A percentile compares a stretch with the other conserved stretches of the same genome.
Conservation (phyloP, 2,797 vertebrate species). For the Cossypha heuglini region DNA sequence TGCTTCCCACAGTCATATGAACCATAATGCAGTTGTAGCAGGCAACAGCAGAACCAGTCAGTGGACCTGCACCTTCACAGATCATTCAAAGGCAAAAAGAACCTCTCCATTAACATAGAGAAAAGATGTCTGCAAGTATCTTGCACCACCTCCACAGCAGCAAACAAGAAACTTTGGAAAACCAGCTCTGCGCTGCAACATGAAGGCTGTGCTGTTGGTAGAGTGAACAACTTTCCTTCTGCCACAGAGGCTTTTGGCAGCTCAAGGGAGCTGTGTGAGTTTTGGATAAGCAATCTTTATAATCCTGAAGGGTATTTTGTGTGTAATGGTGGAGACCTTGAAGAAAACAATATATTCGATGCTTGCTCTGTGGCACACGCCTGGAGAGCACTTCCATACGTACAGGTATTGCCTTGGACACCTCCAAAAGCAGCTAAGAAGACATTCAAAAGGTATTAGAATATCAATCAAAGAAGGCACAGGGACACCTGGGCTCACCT, state of each 20-base stretch:
- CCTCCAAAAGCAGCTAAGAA: neutral
- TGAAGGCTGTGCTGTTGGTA: neutral
- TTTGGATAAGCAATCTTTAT: neutral
- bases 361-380: neutral
- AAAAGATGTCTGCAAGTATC: neutral
- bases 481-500: neutral
- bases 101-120: neutral
- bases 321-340: neutral
- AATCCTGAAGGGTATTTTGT: neutral
- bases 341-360: neutral
- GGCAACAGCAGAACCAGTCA: neutral
- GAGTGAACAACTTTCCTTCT: neutral
- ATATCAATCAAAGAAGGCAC: neutral
- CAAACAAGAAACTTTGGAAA: neutral
- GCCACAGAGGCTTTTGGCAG: neutral
- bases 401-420: neutral
- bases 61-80: neutral
- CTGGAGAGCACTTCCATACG: neutral
- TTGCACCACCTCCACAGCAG: neutral
- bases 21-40: rapidly evolving
- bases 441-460: neutral
- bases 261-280: neutral
- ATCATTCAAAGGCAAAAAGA: neutral
- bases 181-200: neutral
- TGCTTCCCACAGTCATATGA: neutral